Evolutionary conservation across 2,113 vertebrate genomes (phyloP).

Genomic region (Maccullochella peelii): DNA sequence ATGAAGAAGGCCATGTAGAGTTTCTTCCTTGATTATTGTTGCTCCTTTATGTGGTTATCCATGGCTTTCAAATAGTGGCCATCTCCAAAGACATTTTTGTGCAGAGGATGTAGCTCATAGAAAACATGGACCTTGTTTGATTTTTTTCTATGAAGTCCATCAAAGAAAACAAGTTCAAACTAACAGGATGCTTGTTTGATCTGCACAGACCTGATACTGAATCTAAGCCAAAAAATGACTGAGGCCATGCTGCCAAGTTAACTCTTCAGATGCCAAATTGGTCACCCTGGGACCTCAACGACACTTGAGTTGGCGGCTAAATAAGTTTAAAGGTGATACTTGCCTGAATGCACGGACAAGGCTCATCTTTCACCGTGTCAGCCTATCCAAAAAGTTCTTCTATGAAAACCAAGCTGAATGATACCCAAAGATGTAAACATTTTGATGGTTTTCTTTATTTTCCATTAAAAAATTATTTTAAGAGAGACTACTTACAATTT

Average conservation of each 20-base stretch:
- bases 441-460: conserved; percentile 77
- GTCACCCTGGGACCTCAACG: conserved; percentile 55
- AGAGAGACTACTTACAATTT: conserved; percentile 51
- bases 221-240: conserved; percentile 38
- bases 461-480: conserved; percentile 51
- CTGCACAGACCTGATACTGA: conserved; percentile 33
- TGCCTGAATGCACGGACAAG: conserved; percentile 52
- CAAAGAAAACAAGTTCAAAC: not conserved
- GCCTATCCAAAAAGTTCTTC: conserved; percentile 74
- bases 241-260: conserved; percentile 44
- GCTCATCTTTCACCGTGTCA: conserved; percentile 56
- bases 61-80: conserved; percentile 27
- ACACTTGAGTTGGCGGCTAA: conserved; percentile 51
- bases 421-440: conserved; percentile 84
- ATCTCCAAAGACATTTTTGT: conserved; percentile 42
- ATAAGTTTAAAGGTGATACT: conserved; percentile 26
- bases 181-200: not conserved
- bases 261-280: conserved; percentile 73
- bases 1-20: not conserved
- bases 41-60: not conserved
- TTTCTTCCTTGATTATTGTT: not conserved
- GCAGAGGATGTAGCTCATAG: conserved; percentile 30
- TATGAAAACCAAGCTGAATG: conserved; percentile 82
- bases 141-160: conserved; percentile 30
- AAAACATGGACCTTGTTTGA: conserved; percentile 50